phyloP scores from a whole-genome alignment of 2,797 vertebrate genomes.

The Podarcis lilfordi region DNA sequence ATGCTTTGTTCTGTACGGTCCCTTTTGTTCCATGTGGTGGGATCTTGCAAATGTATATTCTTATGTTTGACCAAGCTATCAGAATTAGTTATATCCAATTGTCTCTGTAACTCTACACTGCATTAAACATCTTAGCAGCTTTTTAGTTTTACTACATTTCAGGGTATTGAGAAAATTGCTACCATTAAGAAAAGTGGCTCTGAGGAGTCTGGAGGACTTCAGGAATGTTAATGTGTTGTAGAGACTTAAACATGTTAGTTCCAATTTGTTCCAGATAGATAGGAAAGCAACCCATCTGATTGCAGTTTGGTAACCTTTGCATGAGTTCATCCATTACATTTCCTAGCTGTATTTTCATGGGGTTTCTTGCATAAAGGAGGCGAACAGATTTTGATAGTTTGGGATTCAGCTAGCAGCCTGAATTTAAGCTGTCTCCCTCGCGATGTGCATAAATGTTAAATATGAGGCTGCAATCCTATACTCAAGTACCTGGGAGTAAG shows the following conservation, averaged over 20 bases:
- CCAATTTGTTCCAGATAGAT: not conserved
- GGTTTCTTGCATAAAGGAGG: fast-evolving
- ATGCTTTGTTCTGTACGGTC: not conserved
- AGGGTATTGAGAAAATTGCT: conserved; percentile 59
- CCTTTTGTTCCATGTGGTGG: not conserved
- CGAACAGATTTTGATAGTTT: not conserved
- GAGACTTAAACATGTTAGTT: conserved; percentile 28
- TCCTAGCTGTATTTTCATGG: not conserved
- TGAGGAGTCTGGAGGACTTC: conserved; percentile 65
- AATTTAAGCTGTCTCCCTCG: not conserved
- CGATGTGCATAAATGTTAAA: not conserved
- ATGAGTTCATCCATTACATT: not conserved
- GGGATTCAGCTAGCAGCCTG: not conserved
- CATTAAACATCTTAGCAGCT: conserved; percentile 51
- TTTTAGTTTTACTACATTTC: conserved; percentile 59
- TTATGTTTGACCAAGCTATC: conserved; percentile 14
- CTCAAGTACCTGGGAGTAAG: not conserved
- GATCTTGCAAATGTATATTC: conserved; percentile 2
- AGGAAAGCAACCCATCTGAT: not conserved
- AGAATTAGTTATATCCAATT: conserved; percentile 28
- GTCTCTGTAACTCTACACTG: conserved; percentile 29
- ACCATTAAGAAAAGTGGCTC: conserved; percentile 58
- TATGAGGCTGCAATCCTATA: not conserved
- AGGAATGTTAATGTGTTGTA: conserved; percentile 52
- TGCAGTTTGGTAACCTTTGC: not conserved